phyloP scores from a whole-genome alignment of 2,797 vertebrate genomes.

The Syndactyla subalaris region DNA sequence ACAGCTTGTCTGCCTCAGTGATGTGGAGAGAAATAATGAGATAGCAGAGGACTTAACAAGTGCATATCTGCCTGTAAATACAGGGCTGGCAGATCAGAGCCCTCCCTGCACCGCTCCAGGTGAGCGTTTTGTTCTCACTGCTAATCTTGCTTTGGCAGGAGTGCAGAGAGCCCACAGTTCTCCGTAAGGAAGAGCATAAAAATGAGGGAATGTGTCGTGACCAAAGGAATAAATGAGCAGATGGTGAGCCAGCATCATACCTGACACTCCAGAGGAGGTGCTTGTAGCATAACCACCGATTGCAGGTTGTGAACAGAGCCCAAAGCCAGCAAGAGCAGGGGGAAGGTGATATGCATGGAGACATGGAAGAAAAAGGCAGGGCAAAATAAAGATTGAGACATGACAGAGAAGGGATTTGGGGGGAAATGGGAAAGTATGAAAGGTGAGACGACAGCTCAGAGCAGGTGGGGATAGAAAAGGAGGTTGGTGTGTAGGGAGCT shows the following conservation, averaged over 20 bases:
- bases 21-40: conserved; percentile 25
- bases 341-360: background rate
- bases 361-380: background rate
- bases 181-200: background rate
- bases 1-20: background rate
- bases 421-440: background rate
- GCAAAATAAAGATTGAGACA: background rate
- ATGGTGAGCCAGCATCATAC: conserved; percentile 36
- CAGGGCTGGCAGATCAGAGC: background rate
- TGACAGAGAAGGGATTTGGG: background rate
- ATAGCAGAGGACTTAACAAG: background rate
- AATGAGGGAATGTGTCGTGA: conserved; percentile 16
- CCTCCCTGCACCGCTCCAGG: background rate
- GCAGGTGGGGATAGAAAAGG: background rate
- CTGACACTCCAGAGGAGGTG: conserved; percentile 46
- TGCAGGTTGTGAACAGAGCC: background rate
- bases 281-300: background rate
- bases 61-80: background rate
- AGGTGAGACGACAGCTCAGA: background rate
- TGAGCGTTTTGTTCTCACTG: background rate
- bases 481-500: background rate
- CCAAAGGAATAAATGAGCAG: conserved; percentile 53
- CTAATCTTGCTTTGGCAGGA: background rate
- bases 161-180: background rate
- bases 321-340: background rate